phyloP scores from a whole-genome alignment of 1,140 invertebrate genomes.

The Cydia strobilella region DNA sequence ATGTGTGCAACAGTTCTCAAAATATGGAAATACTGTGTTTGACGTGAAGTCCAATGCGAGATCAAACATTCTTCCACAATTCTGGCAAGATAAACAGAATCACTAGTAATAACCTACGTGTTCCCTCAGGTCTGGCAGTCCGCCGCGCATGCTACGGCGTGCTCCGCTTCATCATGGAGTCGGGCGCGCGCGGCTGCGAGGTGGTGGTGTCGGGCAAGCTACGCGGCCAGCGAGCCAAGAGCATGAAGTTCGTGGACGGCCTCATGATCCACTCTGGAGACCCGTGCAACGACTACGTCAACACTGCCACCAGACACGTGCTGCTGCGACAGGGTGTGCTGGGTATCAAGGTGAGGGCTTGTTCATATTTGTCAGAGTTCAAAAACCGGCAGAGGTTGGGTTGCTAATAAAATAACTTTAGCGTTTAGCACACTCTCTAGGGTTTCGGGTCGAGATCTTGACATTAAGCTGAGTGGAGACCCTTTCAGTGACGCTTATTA shows the following conservation, averaged over 20 bases:
- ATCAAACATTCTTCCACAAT: too few species aligned
- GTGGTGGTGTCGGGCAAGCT: slow-evolving; percentile 99
- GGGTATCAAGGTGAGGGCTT: slow-evolving; percentile 87
- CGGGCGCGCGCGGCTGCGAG: slow-evolving; percentile 97
- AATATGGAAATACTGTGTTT: too few species aligned
- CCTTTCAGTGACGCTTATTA: too few species aligned
- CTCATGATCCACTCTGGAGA: slow-evolving; percentile 99
- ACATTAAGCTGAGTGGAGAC: too few species aligned
- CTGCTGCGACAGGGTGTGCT: slow-evolving; percentile 96
- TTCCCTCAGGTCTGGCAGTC: slow-evolving; percentile 81
- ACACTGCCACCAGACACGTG: slow-evolving; percentile 98
- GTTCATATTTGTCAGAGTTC: slow-evolving; percentile 14
- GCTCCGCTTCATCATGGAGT: slow-evolving; percentile 99
- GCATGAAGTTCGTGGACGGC: slow-evolving; percentile 99
- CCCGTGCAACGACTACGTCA: slow-evolving; percentile 98
- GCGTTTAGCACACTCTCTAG: too few species aligned
- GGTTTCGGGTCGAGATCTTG: too few species aligned
- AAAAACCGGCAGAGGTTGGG: too few species aligned
- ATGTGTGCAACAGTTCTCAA: too few species aligned
- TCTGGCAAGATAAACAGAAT: too few species aligned
- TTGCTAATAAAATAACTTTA: too few species aligned
- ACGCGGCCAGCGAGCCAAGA: slow-evolving; percentile 99
- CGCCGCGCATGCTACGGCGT: slow-evolving; percentile 98
- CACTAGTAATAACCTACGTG: too few species aligned
- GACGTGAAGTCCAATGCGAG: too few species aligned